These are phyloP conservation scores for Lordiphosa stackelbergi DNA, from an alignment of 1,140 invertebrate species.

Conservation along the genomic window DNA sequence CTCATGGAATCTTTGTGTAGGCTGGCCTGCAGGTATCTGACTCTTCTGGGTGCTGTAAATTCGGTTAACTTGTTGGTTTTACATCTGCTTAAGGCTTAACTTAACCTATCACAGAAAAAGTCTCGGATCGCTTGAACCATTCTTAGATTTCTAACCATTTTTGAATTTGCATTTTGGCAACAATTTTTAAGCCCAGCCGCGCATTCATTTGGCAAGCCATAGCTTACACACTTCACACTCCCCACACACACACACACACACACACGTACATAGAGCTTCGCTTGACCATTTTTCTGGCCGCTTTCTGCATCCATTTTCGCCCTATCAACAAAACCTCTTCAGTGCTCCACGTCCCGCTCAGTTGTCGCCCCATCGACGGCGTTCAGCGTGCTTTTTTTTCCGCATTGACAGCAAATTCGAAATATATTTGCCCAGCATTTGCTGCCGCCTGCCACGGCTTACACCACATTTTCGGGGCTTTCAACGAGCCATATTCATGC, in stretches of 20 bases:
- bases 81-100: too few species aligned
- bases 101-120: too few species aligned
- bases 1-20: too few species aligned
- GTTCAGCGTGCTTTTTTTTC: slow-evolving; percentile 40
- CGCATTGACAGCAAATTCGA: slow-evolving; percentile 74
- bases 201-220: slow-evolving; percentile 41
- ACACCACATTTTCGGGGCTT: slow-evolving; percentile 59
- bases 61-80: too few species aligned
- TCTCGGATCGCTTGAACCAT: too few species aligned
- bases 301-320: slow-evolving; percentile 46
- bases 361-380: slow-evolving; percentile 38
- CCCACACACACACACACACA: not conserved
- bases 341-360: slow-evolving; percentile 19
- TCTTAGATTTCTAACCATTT: not conserved
- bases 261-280: not conserved
- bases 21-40: too few species aligned
- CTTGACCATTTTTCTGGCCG: slow-evolving; percentile 37
- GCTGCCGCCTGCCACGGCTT: slow-evolving; percentile 48
- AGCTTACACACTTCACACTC: slow-evolving; percentile 23
- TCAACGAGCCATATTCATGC: slow-evolving; percentile 23
- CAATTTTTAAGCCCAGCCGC: slow-evolving; percentile 11
- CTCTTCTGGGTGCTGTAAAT: too few species aligned
- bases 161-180: not conserved
- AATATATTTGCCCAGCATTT: slow-evolving; percentile 61
- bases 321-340: slow-evolving; percentile 35